phyloP scores from a whole-genome alignment of 35 echinoderm and acorn worm species.

The Acanthaster planci region DNA sequence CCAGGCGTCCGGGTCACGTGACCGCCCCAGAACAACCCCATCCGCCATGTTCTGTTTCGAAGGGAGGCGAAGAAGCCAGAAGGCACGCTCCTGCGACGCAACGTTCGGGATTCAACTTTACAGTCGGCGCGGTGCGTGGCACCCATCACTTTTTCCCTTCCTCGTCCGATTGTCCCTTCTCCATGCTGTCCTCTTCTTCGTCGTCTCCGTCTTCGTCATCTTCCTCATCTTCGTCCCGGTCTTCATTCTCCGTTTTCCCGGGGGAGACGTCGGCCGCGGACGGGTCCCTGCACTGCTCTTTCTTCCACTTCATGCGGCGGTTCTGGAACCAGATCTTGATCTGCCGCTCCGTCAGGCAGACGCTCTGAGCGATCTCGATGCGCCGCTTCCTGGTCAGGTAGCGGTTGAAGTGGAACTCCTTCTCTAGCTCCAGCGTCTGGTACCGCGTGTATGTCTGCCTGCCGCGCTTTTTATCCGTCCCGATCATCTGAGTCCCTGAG shows the following conservation, averaged over 20 bases:
- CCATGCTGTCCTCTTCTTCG: constrained; percentile 20
- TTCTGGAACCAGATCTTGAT: constrained; percentile 99
- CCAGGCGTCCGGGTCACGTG: neutral
- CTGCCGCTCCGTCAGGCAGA: constrained; percentile 86
- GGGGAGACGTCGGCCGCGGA: neutral
- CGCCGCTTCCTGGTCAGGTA: constrained; percentile 85
- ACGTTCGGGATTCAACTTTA: neutral
- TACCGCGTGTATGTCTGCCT: constrained; percentile 88
- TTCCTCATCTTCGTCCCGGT: constrained; percentile 38
- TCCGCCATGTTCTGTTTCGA: neutral
- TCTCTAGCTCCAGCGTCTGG: constrained; percentile 93
- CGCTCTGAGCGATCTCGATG: constrained; percentile 94
- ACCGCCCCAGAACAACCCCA: neutral
- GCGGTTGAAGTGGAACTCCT: constrained; percentile 97
- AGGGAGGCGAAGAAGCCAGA: neutral
- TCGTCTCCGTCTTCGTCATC: constrained; percentile 30
- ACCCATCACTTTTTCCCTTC: constrained; percentile 9
- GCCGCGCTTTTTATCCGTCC: constrained; percentile 85
- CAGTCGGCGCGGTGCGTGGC: neutral
- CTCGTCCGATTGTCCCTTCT: constrained; percentile 10
- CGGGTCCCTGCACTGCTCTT: constrained; percentile 68
- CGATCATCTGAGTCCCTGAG: constrained; percentile 84
- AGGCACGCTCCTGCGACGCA: neutral
- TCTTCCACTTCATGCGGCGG: constrained; percentile 98
- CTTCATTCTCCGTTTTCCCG: constrained; percentile 22